Evolutionary conservation across 2,113 vertebrate species (phyloP).

Genomic region (Pangasianodon gigas): DNA sequence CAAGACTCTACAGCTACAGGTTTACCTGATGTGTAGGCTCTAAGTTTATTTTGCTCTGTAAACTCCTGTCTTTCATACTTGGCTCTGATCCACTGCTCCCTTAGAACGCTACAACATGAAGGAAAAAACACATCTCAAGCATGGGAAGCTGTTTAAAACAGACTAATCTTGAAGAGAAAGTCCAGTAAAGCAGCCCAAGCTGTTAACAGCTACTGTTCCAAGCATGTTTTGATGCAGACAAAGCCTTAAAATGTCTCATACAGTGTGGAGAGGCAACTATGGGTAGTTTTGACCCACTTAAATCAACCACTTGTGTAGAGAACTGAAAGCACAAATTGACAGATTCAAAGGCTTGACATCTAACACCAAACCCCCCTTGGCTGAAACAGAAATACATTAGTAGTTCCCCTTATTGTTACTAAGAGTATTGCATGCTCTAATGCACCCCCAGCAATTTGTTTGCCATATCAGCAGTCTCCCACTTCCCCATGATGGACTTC

Average conservation of each 20-base stretch:
- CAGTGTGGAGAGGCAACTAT: neutral
- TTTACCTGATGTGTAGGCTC: constrained; percentile 79
- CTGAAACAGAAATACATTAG: constrained; percentile 35
- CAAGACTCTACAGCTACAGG: neutral
- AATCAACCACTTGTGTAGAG: neutral
- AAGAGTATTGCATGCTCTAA: constrained; percentile 22
- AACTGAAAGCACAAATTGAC: constrained; percentile 20
- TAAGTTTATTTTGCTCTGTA: constrained; percentile 71
- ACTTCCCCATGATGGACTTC: constrained; percentile 43
- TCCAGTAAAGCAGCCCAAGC: neutral
- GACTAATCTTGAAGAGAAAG: neutral
- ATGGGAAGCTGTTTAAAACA: neutral
- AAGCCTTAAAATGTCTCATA: neutral
- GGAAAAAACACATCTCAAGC: neutral
- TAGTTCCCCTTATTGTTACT: constrained; percentile 62
- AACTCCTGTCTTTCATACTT: constrained; percentile 90
- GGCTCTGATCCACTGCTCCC: constrained; percentile 90
- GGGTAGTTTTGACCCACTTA: neutral
- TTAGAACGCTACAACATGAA: constrained; percentile 76
- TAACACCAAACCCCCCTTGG: constrained; percentile 19
- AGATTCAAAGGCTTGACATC: constrained; percentile 20
- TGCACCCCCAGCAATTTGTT: constrained; percentile 22
- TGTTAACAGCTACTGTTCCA: neutral
- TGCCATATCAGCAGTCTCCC: constrained; percentile 54
- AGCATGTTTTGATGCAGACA: neutral